Evolutionary conservation across 2,888 invertebrate genomes (phyloP).

Genomic region (Caradrina clavipalpis): DNA sequence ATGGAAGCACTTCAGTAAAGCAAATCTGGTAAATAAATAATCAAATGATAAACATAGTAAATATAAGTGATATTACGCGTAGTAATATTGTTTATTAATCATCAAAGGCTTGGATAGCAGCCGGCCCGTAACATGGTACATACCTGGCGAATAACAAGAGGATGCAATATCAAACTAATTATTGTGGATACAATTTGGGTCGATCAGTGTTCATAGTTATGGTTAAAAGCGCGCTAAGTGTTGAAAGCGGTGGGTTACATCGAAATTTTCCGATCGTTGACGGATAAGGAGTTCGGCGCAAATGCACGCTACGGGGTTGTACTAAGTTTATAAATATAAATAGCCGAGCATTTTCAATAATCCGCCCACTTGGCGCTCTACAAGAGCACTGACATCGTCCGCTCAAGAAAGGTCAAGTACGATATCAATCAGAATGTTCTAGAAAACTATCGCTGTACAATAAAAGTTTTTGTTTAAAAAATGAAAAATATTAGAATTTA

Average conservation of each 20-base stretch:
- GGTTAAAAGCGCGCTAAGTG: conserved; percentile 26
- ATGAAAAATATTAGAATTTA: conserved; percentile 9
- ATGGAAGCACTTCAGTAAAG: conserved; percentile 43
- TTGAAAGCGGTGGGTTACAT: conserved; percentile 12
- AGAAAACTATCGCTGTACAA: conserved; percentile 19
- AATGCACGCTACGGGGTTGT: conserved; percentile 21
- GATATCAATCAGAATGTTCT: conserved; percentile 11
- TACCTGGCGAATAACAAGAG: neutral
- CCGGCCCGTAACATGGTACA: neutral
- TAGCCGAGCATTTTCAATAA: conserved; percentile 23
- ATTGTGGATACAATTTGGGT: conserved; percentile 28
- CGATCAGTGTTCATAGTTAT: conserved; percentile 10
- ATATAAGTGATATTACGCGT: neutral
- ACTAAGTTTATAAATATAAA: conserved; percentile 25
- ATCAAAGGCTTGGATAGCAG: conserved; percentile 25
- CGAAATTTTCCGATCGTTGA: conserved; percentile 49
- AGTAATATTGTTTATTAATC: conserved; percentile 13
- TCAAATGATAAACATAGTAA: conserved; percentile 20
- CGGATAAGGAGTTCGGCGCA: conserved; percentile 22
- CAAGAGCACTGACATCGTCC: conserved; percentile 33
- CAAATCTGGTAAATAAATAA: conserved; percentile 38
- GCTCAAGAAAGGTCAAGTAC: conserved; percentile 38
- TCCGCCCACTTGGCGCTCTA: conserved; percentile 20
- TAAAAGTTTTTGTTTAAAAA: conserved; percentile 6
- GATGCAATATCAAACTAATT: conserved; percentile 10